These are phyloP conservation scores for Poecile montanus DNA, from an alignment of 2,797 vertebrate genomes.

Conservation along the genomic window DNA sequence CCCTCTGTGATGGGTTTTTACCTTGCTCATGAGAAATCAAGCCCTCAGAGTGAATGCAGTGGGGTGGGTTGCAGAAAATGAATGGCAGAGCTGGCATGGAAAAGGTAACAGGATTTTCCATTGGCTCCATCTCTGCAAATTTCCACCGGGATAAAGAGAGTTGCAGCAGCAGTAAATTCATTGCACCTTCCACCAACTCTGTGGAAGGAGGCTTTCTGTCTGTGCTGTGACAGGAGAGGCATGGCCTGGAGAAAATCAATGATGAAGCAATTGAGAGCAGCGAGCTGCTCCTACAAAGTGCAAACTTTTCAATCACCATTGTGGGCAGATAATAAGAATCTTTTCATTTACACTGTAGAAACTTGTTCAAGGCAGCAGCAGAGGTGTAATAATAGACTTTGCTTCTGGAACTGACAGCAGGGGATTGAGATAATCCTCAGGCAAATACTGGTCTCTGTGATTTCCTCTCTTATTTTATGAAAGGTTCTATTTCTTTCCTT, in stretches of 20 bases:
- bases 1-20: neutral
- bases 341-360: conserved; percentile 44
- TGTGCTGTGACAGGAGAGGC: conserved; percentile 1
- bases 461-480: neutral
- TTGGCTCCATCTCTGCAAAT: neutral
- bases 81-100: neutral
- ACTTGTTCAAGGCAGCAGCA: conserved; percentile 39
- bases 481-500: neutral
- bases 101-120: neutral
- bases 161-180: neutral
- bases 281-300: conserved; percentile 54
- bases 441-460: neutral
- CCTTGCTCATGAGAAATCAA: neutral
- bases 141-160: neutral
- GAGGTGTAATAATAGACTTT: conserved; percentile 54
- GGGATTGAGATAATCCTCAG: conserved; percentile 37
- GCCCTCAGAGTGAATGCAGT: neutral
- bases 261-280: conserved; percentile 54
- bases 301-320: conserved; percentile 52
- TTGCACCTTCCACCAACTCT: neutral
- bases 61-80: neutral
- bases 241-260: conserved; percentile 62
- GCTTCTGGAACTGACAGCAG: conserved; percentile 28
- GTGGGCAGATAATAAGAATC: conserved; percentile 52
- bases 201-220: conserved; percentile 5